Evolutionary conservation across 2,797 vertebrate genomes (phyloP), one percentile per base, ranked within the genome.

Genomic region (Myotis findleyi): DNA sequence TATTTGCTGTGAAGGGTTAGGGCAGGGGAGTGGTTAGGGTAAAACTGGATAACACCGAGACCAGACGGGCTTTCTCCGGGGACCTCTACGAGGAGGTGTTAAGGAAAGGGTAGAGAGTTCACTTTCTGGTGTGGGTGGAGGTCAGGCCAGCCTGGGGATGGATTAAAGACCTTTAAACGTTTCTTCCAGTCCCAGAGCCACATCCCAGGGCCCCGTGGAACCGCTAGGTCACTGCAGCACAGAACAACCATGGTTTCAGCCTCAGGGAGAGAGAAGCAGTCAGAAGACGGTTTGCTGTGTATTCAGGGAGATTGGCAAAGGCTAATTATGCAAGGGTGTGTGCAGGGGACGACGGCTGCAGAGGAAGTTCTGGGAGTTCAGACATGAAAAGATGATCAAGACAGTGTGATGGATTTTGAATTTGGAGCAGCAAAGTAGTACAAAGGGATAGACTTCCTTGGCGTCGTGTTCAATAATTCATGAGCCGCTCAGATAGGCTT

Each of bases 381-480:
- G 83, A 77, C 76, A 68, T 53, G 80, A 72, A 55, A 94, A 91
- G 53, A 91, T 84, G 53, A 92, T 53, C 81, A 89, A 64, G 87
- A 57, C 21, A 36, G 71, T 44, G 33, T n/a, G 90, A 89, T 59
- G 66, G 71, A 83, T 66, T 90, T 91, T 85, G 87, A 88, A 84
- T 93, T 17, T 79, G 73, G 38, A 76, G 57, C 30, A 80, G 95
- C 47, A 87, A 80, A 93, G 83, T 53, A 51, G 47, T 66, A n/a
- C 5, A 72, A 59, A 49, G 87, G 86, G 72, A 87, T 36, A 93
- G 87, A 75, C 68, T 95, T 73, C 72, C 17, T 57, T n/a, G 68
- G 51, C 72, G 38, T 16, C 13, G 17, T 92, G 82, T 77, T 97
- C 68, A 92, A 88, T 95, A 87, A 96, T 94, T 93, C 92, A 92